Evolutionary conservation across 1,140 invertebrate genomes (phyloP), one percentile per base, ranked within the genome.

Genomic region (Drosophila elegans): DNA sequence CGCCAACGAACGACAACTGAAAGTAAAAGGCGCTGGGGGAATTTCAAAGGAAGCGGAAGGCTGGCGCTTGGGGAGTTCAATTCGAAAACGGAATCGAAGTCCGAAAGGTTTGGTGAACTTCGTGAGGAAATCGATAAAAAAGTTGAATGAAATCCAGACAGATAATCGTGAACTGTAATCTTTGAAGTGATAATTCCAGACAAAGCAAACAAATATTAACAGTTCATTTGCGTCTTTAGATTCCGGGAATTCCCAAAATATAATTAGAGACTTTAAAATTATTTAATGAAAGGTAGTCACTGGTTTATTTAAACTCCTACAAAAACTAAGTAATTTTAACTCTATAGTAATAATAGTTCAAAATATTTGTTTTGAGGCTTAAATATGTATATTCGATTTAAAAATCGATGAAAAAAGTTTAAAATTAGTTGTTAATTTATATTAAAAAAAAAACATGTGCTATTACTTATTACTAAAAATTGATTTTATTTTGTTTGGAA

Each of bases 21-120:
- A 88, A 86, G 82, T 86, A 83, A 86, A 86, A 86, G 82, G 82
- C 54, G 44, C 63, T 45, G 44, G 41, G 64, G 64, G 67, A 80
- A 74, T 71, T 61, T 66, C 21, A 56, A 82, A 84, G 81, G 82
- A 85, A 86, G 74, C 59, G 72, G 27, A 81, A 80, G 52, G 27
- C 62, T 39, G 42, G 16, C 38, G 27, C 16, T 61, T 32, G 48
- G 72, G 64, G 64, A 71, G 53, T 64, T 75, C 68, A 74, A 44
- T 60, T 66, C 52, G 32, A 46, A 57, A 62, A 29, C 59, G 60
- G 54, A 63, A 56, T 55, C 52, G 60, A 41, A 29, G 25, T 63
- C 55, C 51, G 39, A 36, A 36, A 39, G 46, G 60, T 66, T 74
- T 63, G 59, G 29, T 74, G 69, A 74, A 63, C 72, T 55, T 36